These are phyloP conservation scores for Prorops nasuta DNA, from an alignment of 1,140 invertebrate genomes.

Conservation along the genomic window DNA sequence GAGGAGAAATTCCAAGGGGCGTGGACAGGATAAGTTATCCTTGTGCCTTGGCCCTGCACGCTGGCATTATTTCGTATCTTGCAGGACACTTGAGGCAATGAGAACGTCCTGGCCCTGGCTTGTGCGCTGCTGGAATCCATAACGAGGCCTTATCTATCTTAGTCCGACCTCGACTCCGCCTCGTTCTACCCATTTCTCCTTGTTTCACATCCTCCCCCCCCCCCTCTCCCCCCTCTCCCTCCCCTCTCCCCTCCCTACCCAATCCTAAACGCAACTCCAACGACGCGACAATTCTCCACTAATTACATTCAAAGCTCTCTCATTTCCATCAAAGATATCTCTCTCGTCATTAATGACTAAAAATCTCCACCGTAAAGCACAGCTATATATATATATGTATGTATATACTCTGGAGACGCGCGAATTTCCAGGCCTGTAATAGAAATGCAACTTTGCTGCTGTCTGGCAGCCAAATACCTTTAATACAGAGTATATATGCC, in stretches of 20 bases:
- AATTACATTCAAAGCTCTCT: no score
- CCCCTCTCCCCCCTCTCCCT: not conserved
- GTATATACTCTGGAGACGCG: no score
- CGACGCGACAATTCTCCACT: no score
- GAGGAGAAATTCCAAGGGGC: constrained; percentile 28
- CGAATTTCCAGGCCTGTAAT: no score
- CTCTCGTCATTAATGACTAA: no score
- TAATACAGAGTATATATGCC: no score
- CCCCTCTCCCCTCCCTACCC: not conserved
- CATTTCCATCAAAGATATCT: no score
- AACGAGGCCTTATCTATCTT: constrained; percentile 44
- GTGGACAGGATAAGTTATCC: constrained; percentile 43
- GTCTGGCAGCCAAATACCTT: no score
- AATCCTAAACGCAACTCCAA: no score
- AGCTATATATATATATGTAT: no score
- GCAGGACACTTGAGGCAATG: constrained; percentile 45
- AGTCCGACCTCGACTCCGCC: constrained; percentile 8
- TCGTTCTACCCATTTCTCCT: constrained; percentile 9
- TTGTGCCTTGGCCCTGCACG: constrained; percentile 27
- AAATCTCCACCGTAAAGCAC: no score
- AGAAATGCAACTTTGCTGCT: no score
- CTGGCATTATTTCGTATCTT: constrained; percentile 42
- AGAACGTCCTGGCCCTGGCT: constrained; percentile 39
- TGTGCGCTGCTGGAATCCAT: constrained; percentile 36
- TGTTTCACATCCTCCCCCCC: not conserved